Percentiles rank a stretch among this genome's conserved stretches.
These are phyloP conservation scores for Chiridota heheva DNA, from an alignment of 35 echinoderm and acorn worm species.

Conservation along the genomic window DNA sequence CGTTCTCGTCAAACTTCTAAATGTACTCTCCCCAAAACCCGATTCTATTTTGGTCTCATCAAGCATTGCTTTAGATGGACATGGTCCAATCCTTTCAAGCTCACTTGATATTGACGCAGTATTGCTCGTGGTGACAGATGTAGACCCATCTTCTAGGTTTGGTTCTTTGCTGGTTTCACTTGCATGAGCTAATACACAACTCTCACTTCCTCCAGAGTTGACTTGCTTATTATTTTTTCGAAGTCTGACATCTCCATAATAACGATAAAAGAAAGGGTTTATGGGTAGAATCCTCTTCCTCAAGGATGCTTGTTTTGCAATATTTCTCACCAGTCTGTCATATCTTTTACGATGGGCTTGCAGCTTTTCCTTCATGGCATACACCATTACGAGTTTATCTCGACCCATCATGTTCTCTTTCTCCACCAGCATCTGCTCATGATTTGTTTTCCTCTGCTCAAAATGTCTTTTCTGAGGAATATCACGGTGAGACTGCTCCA, in stretches of 20 bases:
- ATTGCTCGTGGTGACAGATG: neutral
- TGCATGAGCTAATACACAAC: neutral
- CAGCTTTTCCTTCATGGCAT: constrained; percentile 55
- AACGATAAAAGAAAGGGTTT: constrained; percentile 35
- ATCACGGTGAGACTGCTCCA: too few species aligned
- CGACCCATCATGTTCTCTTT: constrained; percentile 7
- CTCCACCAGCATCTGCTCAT: constrained; percentile 34
- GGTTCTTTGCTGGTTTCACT: neutral
- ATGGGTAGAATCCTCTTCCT: constrained; percentile 33
- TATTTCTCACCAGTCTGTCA: constrained; percentile 35
- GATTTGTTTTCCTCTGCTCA: too few species aligned
- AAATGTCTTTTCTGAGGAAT: too few species aligned
- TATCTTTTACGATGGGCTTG: constrained; percentile 53
- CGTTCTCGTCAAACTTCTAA: neutral
- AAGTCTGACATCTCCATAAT: constrained; percentile 42
- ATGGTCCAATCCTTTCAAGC: neutral
- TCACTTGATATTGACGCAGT: neutral
- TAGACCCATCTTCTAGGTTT: neutral
- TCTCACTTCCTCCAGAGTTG: neutral
- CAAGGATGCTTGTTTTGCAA: neutral
- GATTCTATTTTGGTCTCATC: constrained; percentile 41
- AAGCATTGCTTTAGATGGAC: neutral
- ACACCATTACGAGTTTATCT: constrained; percentile 51
- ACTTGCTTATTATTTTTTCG: neutral
- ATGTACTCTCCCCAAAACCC: constrained; percentile 32